Percentiles rank a stretch among this genome's conserved stretches.
Conservation (phyloP, 92 coral and sea anemone genomes). For the Parazoanthus atlanticus region DNA sequence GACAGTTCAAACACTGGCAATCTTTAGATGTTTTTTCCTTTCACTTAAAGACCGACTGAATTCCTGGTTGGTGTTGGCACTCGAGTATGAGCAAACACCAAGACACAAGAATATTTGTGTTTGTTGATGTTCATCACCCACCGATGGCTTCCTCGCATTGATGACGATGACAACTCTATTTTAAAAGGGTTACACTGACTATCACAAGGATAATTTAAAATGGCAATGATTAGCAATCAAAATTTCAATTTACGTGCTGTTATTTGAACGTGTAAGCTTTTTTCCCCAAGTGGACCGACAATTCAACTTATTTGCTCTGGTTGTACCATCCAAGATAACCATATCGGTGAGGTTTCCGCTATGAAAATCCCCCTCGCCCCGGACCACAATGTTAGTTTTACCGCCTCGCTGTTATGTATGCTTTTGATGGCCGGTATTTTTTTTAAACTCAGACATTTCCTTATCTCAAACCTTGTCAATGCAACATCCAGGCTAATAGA, state of each 20-base stretch:
- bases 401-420: neutral
- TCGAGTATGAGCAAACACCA: neutral
- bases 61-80: neutral
- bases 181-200: too few relatives aligned
- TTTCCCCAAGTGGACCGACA: neutral
- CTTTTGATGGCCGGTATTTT: neutral
- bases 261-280: neutral
- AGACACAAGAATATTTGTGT: neutral
- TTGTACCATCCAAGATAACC: neutral
- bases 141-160: neutral
- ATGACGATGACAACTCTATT: too few relatives aligned
- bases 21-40: too few relatives aligned
- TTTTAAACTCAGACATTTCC: neutral
- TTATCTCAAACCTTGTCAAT: neutral
- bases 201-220: too few relatives aligned
- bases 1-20: neutral
- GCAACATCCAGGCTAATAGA: neutral
- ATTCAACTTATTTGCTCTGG: neutral
- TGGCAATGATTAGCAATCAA: neutral
- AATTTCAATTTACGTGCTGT: neutral
- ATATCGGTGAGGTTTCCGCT: neutral
- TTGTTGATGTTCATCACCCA: neutral
- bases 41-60: neutral
- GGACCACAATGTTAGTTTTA: constrained; percentile 9
- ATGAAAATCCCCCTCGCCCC: neutral